These are phyloP conservation scores for Callithrix jacchus DNA, from an alignment of 2,113 vertebrate species.

Conservation along the genomic window DNA sequence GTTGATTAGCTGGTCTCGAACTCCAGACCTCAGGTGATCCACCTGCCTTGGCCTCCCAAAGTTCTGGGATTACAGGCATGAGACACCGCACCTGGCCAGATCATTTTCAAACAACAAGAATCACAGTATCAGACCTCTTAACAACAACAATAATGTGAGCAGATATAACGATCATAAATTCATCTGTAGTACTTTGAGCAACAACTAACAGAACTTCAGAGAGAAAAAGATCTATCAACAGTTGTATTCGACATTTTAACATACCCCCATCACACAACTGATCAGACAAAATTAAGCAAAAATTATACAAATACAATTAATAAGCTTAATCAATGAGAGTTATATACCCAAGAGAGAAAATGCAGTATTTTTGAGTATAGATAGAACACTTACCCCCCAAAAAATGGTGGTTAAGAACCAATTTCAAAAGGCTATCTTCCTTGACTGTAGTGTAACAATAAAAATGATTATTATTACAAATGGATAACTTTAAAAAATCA, in stretches of 20 bases:
- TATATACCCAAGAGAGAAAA: not conserved
- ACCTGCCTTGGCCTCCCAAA: no score
- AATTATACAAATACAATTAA: not conserved
- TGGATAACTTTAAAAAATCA: not conserved
- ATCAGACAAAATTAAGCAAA: not conserved
- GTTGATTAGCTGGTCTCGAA: no score
- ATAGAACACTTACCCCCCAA: not conserved
- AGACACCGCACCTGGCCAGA: not conserved
- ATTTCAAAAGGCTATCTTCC: not conserved
- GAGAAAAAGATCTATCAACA: not conserved
- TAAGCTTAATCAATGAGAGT: not conserved
- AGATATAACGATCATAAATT: not conserved
- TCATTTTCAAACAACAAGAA: not conserved
- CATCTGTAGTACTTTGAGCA: not conserved
- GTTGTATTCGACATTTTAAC: not conserved
- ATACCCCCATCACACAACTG: not conserved
- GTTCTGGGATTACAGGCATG: no score
- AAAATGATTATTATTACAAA: not conserved
- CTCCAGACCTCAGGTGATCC: no score
- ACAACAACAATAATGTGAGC: rapidly evolving
- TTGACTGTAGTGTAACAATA: not conserved
- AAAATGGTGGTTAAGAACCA: not conserved
- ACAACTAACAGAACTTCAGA: not conserved
- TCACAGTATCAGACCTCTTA: not conserved
- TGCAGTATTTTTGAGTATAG: not conserved